A percentile compares a stretch with the other conserved stretches of the same genome.
Conservation (phyloP, 2,797 vertebrate genomes). For the Parambassis ranga region DNA sequence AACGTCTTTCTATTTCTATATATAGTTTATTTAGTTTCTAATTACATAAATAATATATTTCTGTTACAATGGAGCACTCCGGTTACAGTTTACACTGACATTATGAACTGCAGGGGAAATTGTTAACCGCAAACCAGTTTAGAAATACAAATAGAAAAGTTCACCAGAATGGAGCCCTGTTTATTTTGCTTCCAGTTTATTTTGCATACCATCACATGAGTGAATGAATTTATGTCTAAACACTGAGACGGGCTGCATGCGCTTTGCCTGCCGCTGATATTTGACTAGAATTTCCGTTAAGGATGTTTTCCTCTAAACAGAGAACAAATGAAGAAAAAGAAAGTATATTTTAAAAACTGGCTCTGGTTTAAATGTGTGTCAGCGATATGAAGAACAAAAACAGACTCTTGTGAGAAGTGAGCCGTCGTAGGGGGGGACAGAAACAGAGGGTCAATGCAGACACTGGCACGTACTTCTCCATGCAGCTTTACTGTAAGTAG, state of each 20-base stretch:
- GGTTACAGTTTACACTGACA: neutral
- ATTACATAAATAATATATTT: neutral
- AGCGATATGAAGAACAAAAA: neutral
- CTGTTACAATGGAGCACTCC: neutral
- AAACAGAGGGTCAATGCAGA: neutral
- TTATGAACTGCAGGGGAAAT: conserved; percentile 19
- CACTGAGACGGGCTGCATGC: conserved; percentile 14
- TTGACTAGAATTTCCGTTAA: conserved; percentile 44
- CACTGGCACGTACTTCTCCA: conserved; percentile 33
- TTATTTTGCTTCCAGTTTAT: conserved; percentile 62
- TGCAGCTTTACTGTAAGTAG: conserved; percentile 19
- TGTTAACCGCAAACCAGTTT: conserved; percentile 7
- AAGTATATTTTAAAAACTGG: neutral
- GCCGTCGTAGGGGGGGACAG: no score
- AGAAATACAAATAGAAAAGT: conserved; percentile 32
- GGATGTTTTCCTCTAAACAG: conserved; percentile 65
- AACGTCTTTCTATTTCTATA: no score
- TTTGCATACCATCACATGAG: conserved; percentile 51
- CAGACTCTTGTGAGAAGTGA: neutral
- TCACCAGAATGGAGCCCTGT: conserved; percentile 41
- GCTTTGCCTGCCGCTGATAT: conserved; percentile 11
- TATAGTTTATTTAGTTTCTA: neutral
- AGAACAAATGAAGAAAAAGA: neutral
- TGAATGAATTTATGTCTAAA: conserved; percentile 58
- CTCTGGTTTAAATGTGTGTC: neutral